phyloP scores from a whole-genome alignment of 1,140 invertebrate species.

The Trichonephila clavipes region DNA sequence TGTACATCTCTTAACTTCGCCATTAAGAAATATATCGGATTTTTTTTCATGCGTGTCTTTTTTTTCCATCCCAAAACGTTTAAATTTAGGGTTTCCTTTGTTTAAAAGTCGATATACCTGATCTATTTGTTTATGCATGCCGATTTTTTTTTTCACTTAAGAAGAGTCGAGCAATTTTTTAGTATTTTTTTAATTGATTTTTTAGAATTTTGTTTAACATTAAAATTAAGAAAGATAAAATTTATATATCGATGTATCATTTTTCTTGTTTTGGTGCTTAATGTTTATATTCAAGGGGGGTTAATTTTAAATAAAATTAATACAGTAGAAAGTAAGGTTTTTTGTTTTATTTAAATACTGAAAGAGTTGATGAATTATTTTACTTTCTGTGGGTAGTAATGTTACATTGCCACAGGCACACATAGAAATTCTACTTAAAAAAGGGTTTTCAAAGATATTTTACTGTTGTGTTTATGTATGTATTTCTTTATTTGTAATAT shows the following conservation, averaged over 20 bases:
- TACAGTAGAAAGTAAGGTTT: no score
- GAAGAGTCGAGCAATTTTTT: not conserved
- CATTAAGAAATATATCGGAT: not conserved
- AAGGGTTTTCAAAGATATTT: no score
- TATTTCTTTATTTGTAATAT: no score
- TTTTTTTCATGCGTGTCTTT: not conserved
- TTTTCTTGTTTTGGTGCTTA: not conserved
- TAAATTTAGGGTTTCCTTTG: constrained; percentile 1
- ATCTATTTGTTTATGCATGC: not conserved
- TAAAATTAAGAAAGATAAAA: not conserved
- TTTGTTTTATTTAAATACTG: no score
- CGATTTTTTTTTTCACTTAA: constrained; percentile 1
- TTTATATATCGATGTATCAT: not conserved
- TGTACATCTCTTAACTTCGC: constrained; percentile 32
- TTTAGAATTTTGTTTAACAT: not conserved
- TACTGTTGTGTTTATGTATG: no score
- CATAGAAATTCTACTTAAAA: no score
- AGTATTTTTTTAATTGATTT: not conserved
- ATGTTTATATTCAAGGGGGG: no score
- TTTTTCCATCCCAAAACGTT: not conserved
- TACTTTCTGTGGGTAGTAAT: no score
- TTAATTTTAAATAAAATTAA: no score
- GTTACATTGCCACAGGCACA: no score
- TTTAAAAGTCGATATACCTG: constrained; percentile 20
- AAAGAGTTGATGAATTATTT: no score